A percentile compares a stretch with the other conserved stretches of the same genome.
Conservation (phyloP, 2,797 vertebrate species). For the Nyctibius grandis region DNA sequence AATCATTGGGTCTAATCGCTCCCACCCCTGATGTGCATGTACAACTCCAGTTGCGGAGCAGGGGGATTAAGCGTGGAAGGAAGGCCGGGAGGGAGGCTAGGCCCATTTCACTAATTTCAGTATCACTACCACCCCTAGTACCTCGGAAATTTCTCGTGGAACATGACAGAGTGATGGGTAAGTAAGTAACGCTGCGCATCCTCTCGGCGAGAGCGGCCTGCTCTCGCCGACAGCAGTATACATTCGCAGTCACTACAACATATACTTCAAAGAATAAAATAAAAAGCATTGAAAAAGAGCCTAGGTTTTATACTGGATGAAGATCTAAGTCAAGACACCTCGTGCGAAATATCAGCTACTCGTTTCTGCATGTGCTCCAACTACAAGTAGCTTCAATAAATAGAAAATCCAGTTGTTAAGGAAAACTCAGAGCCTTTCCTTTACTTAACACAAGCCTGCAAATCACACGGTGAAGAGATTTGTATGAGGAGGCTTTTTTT, state of each 20-base stretch:
- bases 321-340: conserved; percentile 62
- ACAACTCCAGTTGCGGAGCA: neutral
- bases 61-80: neutral
- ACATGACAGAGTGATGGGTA: conserved; percentile 32
- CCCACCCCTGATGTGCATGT: neutral
- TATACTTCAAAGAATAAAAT: conserved; percentile 65
- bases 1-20: neutral
- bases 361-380: neutral
- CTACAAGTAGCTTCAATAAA: conserved; percentile 39
- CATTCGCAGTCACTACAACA: conserved; percentile 64
- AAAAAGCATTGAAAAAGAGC: conserved; percentile 44
- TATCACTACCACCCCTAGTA: conserved; percentile 43
- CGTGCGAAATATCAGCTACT: neutral
- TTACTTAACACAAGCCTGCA: conserved; percentile 13
- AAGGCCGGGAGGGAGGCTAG: neutral
- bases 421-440: conserved; percentile 33
- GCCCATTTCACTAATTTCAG: conserved; percentile 15
- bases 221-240: conserved; percentile 22
- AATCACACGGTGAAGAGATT: neutral
- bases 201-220: neutral
- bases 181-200: conserved; percentile 27
- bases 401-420: conserved; percentile 58
- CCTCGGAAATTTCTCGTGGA: conserved; percentile 29
- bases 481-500: neutral
- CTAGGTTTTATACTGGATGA: conserved; percentile 59